phyloP scores from a whole-genome alignment of 2,113 vertebrate genomes.

The Sminthopsis crassicaudata region DNA sequence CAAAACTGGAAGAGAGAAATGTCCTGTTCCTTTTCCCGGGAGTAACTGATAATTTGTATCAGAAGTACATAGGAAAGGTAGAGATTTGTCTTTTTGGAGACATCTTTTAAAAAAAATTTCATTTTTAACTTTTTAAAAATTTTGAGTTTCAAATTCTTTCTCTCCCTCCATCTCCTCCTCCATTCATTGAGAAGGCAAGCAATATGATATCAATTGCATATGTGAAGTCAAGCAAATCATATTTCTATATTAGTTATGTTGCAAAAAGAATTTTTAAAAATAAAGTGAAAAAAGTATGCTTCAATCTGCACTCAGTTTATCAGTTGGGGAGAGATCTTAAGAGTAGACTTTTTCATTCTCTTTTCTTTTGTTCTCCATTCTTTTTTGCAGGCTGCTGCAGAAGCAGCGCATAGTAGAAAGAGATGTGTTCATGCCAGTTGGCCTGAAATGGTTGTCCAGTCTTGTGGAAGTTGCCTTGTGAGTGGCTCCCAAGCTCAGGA shows the following conservation, averaged over 20 bases:
- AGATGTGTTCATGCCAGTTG: no score
- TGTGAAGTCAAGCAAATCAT: neutral
- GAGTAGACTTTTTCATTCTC: neutral
- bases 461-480: no score
- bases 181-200: neutral
- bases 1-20: no score
- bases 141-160: neutral
- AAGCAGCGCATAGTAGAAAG: no score
- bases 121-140: neutral
- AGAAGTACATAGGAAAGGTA: no score
- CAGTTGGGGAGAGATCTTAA: neutral
- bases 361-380: neutral
- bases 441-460: no score
- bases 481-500: no score
- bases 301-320: neutral
- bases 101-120: neutral
- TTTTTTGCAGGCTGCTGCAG: neutral
- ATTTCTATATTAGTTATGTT: neutral
- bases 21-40: no score
- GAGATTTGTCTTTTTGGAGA: no score
- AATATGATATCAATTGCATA: neutral
- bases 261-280: neutral
- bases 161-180: no score
- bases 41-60: no score
- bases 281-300: neutral